Percentiles rank a stretch among this genome's conserved stretches.
Evolutionary conservation across 2,888 invertebrate genomes (phyloP).

Genomic region (Leistus spinibarbis): DNA sequence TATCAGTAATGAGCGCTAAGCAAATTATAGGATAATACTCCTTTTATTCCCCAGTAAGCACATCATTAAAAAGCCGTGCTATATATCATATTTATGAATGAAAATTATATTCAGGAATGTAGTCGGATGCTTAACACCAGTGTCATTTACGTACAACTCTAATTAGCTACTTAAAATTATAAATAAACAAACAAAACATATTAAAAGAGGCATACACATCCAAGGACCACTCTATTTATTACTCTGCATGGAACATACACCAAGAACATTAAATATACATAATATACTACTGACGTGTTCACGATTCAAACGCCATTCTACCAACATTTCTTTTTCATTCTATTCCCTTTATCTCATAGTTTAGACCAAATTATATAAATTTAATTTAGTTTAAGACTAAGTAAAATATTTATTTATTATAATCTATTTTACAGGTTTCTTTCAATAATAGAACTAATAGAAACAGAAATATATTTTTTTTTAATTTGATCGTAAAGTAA

Average conservation of each 20-base stretch:
- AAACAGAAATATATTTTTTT: no score
- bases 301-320: no score
- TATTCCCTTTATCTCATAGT: no score
- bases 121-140: slow-evolving; percentile 16
- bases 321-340: no score
- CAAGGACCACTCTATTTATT: background rate
- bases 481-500: no score
- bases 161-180: slow-evolving; percentile 24
- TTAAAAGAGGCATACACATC: no score
- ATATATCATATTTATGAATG: slow-evolving; percentile 34
- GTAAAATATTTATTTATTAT: no score
- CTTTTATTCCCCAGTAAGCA: slow-evolving; percentile 26
- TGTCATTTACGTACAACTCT: slow-evolving; percentile 27
- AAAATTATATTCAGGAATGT: slow-evolving; percentile 32
- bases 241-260: background rate
- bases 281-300: no score
- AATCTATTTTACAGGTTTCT: no score
- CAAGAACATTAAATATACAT: background rate
- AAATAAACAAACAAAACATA: background rate
- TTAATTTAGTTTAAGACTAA: no score
- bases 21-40: background rate
- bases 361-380: no score
- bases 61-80: slow-evolving; percentile 21
- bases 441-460: no score
- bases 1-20: background rate